A percentile compares a stretch with the other conserved stretches of the same genome.
Conservation (phyloP, 2,888 invertebrate genomes). For the Drosophila neonasuta region DNA sequence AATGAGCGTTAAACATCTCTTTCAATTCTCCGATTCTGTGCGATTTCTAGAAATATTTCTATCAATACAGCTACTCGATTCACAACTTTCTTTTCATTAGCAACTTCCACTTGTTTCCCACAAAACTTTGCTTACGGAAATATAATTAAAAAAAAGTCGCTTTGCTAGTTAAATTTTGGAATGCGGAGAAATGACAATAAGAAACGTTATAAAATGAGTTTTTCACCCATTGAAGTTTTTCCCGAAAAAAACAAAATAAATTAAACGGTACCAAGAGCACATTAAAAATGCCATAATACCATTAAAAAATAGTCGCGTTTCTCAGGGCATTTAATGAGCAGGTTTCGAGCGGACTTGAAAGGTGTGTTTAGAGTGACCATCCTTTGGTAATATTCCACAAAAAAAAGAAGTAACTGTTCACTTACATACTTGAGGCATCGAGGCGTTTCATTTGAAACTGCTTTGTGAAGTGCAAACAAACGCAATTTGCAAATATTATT, state of each 20-base stretch:
- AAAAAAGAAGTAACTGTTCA: constrained; percentile 43
- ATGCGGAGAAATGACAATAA: constrained; percentile 23
- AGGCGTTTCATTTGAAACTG: constrained; percentile 57
- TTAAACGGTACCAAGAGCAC: constrained; percentile 14
- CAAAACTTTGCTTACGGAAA: background rate
- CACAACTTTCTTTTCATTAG: background rate
- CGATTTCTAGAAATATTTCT: background rate
- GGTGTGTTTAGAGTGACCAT: constrained; percentile 40
- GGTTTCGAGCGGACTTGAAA: constrained; percentile 24
- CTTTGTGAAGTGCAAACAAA: constrained; percentile 30
- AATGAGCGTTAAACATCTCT: too few relatives aligned
- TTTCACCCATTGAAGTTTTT: constrained; percentile 26
- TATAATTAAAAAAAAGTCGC: constrained; percentile 21
- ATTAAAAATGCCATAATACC: constrained; percentile 32
- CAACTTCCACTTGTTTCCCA: background rate
- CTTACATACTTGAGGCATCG: constrained; percentile 46
- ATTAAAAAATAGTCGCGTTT: constrained; percentile 29
- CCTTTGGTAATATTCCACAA: constrained; percentile 31
- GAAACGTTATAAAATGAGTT: constrained; percentile 33
- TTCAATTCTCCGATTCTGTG: too few relatives aligned
- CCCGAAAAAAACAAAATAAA: constrained; percentile 15
- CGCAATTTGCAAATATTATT: constrained; percentile 28
- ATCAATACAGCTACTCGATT: background rate
- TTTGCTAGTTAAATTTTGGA: constrained; percentile 22
- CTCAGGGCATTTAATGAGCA: constrained; percentile 30